Evolutionary conservation across 2,888 invertebrate species (phyloP).

Genomic region (Drosophila trichaetosa): DNA sequence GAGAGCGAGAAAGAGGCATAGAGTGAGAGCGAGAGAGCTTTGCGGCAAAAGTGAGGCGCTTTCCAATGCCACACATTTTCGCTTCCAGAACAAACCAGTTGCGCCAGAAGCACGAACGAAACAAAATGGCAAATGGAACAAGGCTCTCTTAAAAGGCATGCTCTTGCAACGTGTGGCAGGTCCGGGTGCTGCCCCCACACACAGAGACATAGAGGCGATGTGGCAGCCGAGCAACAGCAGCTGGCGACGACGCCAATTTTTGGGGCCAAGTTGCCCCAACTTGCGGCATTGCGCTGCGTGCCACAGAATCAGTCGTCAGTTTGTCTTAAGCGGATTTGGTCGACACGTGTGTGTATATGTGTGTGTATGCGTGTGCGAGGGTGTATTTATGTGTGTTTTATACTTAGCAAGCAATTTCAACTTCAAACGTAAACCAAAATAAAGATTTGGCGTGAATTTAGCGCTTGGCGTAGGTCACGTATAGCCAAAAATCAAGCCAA

Average conservation of each 20-base stretch:
- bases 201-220: slow-evolving; percentile 2
- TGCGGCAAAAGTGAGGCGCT: slow-evolving; percentile 10
- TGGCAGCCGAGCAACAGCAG: slow-evolving; percentile 32
- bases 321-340: slow-evolving; percentile 81
- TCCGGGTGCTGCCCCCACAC: slow-evolving; percentile 39
- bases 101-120: slow-evolving; percentile 48
- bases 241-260: slow-evolving; percentile 45
- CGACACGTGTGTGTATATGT: slow-evolving; percentile 64
- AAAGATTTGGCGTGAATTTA: slow-evolving; percentile 51
- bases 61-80: slow-evolving; percentile 74
- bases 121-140: slow-evolving; percentile 63
- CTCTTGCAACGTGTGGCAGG: slow-evolving; percentile 64
- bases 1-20: background rate
- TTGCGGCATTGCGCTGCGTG: slow-evolving; percentile 57
- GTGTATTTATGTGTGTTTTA: slow-evolving; percentile 12
- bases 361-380: slow-evolving; percentile 37
- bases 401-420: slow-evolving; percentile 20
- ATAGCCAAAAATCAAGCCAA: background rate
- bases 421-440: background rate
- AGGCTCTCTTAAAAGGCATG: slow-evolving; percentile 24
- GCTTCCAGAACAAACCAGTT: slow-evolving; percentile 62
- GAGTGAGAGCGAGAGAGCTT: slow-evolving; percentile 9
- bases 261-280: slow-evolving; percentile 66
- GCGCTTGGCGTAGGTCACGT: slow-evolving; percentile 77
- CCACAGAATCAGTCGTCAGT: slow-evolving; percentile 81